Evolutionary conservation across 2,113 vertebrate species (phyloP), one percentile per base, ranked within the genome.

Genomic region (Puntigrus tetrazona): DNA sequence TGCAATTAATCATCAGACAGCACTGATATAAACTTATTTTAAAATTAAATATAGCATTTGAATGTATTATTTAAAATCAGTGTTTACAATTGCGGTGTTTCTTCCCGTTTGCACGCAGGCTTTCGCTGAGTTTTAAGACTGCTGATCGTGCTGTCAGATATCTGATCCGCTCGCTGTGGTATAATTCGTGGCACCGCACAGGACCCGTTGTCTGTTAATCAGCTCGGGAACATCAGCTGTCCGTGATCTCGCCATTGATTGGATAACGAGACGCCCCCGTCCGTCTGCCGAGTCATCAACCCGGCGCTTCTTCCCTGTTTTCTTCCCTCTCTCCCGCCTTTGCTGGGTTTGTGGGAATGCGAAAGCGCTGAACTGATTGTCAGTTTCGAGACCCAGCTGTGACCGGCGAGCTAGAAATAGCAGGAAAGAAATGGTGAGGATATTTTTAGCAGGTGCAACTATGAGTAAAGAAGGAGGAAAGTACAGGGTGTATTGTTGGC

Each of bases 351-450:
- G 84, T 75, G 75, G 85, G 85, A 88, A 86, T 88, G 82, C 86
- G 84, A 88, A 89, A 86, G 70, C 43, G 83, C 84, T 79, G 85
- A 87, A 85, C 80, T 86, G 81, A 85, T 84, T 88, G 88, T 88
- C 88, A 86, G 85, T 78, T 83, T 5, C 38, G 29, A 82, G 84
- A 79, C 72, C 78, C 73, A 57, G 78, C 75, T 75, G 55, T 47
- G 85, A 79, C 59, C 78, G 41, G 79, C 55, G 65, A 47, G 59
- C 79, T 78, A 67, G 65, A 86, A 88, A 88, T 80, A 85, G 79
- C 36, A 29, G 36, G 70, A 18, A 38, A 43, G 78, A 36, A 57
- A 79, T 43, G 55, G 18, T 70, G 87, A 52, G 69, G 63, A 45
- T 87, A 89, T 89, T 86, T 86, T 76, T 85, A 89, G 87, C 27